Evolutionary conservation across 2,888 invertebrate genomes (phyloP).

Genomic region (Chironomus tentans): DNA sequence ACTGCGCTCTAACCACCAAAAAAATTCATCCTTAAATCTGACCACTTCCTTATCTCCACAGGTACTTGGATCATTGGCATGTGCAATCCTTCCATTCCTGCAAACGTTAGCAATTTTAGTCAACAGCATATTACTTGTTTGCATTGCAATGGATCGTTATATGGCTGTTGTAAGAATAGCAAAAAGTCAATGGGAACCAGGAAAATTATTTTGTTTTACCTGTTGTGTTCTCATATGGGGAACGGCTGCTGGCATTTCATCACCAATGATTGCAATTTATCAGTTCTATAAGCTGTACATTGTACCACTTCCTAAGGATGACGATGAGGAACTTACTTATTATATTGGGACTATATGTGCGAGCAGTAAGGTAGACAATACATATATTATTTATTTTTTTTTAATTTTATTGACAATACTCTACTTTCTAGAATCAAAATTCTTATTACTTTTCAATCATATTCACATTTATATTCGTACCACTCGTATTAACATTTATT

Average conservation of each 20-base stretch:
- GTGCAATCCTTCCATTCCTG: conserved; percentile 44
- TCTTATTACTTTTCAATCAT: conserved; percentile 35
- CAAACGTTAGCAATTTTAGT: conserved; percentile 45
- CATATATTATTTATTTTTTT: not conserved
- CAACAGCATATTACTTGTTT: conserved; percentile 46
- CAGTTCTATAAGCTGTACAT: conserved; percentile 34
- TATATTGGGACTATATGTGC: conserved; percentile 33
- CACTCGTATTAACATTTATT: conserved; percentile 43
- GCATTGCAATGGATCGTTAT: conserved; percentile 50
- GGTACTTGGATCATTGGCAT: conserved; percentile 32
- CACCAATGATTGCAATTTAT: conserved; percentile 42
- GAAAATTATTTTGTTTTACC: conserved; percentile 35
- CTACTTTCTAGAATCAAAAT: conserved; percentile 32
- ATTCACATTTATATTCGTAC: conserved; percentile 43
- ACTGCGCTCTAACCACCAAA: too few species aligned
- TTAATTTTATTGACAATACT: too few species aligned
- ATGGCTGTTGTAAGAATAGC: conserved; percentile 43
- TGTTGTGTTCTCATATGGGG: conserved; percentile 40
- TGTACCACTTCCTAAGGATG: conserved; percentile 31
- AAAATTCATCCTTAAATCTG: not conserved
- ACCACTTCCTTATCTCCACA: not conserved
- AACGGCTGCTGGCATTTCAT: conserved; percentile 37
- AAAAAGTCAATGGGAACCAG: conserved; percentile 44
- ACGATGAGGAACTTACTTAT: conserved; percentile 27
- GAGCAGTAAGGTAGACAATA: conserved; percentile 33